Base-by-base conservation (phyloP, 1,140 invertebrate genomes). In the Ceratina japonica region DNA sequence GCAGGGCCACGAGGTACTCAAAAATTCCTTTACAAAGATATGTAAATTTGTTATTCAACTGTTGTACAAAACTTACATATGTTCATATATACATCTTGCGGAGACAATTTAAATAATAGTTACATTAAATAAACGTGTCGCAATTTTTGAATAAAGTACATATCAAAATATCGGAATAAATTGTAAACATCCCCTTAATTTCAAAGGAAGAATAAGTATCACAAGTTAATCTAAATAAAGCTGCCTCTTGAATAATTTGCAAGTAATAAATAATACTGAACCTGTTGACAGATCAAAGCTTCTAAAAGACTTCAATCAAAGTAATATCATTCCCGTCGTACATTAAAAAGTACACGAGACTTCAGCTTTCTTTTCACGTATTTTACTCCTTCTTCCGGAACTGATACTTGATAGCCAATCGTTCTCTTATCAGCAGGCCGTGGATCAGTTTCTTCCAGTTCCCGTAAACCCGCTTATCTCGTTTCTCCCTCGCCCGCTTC, bases 381-480 rank as follows among this genome's bases (percentile, higher is more conserved):
- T 27, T 82, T 70, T 8, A 79, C 65, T 27, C 88, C 86, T 20
- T 44, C 37, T 87, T 78, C 16, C 92, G 91, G 85, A 97, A 96
- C 59, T 95, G 94, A 86, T 98, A 99, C 90, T 96, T 97, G 5
- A 92, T 90, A 85, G 97, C 96, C 1, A 99, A 92, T 79, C 95
- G 94, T 89, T 98, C 95, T 64, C 95, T 94, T 73, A 99, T 98
- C 0, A 98, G 87, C n/a, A 98, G 89, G 12, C 97, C 97, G 87
- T 95, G 95, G 65, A 98, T 97, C 1, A 99, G 91, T 68, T 94
- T 95, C 85, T 94, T 96, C 98, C 98, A 99, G 91, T 98, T 98
- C 1, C 95, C 96, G 87, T 96, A 97, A 54, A 98, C 95, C 81
- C 96, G 93, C 79, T 97, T 95, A 78, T 97, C 95, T 70, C 94